A percentile compares a stretch with the other conserved stretches of the same genome.
phyloP scores from a whole-genome alignment of 1,140 invertebrate genomes.

The Tribolium madens region DNA sequence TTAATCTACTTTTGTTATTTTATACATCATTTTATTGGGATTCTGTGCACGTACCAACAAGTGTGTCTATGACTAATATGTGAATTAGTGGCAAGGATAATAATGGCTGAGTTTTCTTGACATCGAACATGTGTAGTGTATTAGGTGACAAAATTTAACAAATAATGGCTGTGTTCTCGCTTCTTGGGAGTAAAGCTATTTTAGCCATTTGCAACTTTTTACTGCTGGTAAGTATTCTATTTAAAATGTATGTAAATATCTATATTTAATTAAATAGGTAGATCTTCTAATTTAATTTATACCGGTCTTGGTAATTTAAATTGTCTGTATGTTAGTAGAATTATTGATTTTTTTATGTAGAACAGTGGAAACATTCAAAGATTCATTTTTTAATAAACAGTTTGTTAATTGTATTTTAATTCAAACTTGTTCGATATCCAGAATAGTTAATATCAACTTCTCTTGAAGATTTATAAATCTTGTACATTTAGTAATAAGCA shows the following conservation, averaged over 20 bases:
- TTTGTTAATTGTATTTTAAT: too few species aligned
- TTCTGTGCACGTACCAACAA: slow-evolving; percentile 34
- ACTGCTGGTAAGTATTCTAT: slow-evolving; percentile 54
- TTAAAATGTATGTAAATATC: neutral
- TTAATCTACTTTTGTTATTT: slow-evolving; percentile 42
- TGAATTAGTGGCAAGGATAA: slow-evolving; percentile 29
- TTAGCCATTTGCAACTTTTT: slow-evolving; percentile 59
- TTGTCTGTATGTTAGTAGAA: too few species aligned
- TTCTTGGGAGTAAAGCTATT: slow-evolving; percentile 60
- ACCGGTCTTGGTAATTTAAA: too few species aligned
- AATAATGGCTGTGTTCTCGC: slow-evolving; percentile 56
- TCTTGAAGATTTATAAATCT: too few species aligned
- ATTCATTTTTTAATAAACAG: too few species aligned
- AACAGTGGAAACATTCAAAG: too few species aligned
- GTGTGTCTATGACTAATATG: slow-evolving; percentile 41
- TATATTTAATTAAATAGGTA: neutral
- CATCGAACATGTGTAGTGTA: slow-evolving; percentile 5
- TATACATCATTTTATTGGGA: slow-evolving; percentile 12
- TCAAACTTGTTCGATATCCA: too few species aligned
- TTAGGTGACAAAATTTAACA: slow-evolving; percentile 11
- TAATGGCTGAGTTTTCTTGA: neutral
- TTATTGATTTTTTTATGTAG: too few species aligned
- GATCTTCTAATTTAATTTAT: too few species aligned
- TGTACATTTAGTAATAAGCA: too few species aligned
- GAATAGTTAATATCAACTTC: too few species aligned